Conservation (phyloP, 2,888 invertebrate species). For the Lepidocyrtoides sp. region DNA sequence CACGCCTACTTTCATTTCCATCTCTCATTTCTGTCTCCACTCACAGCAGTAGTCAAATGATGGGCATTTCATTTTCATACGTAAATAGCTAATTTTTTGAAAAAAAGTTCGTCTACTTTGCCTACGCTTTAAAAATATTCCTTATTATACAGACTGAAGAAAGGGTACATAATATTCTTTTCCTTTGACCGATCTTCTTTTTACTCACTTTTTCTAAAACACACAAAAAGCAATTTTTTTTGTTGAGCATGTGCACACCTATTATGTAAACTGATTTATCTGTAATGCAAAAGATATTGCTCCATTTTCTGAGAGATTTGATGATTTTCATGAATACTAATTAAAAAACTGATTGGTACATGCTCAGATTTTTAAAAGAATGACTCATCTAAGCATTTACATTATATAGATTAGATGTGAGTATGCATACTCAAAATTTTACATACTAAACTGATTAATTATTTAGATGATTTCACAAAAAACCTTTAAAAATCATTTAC, state of each 20-base stretch:
- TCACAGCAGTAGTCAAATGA: slow-evolving; percentile 81
- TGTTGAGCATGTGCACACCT: background rate
- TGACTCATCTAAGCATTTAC: no score
- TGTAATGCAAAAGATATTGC: no score
- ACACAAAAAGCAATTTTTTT: background rate
- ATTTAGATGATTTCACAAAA: no score
- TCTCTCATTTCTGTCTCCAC: slow-evolving; percentile 79
- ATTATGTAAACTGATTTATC: no score
- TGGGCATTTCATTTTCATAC: slow-evolving; percentile 80
- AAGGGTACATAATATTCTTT: slow-evolving; percentile 60
- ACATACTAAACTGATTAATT: no score
- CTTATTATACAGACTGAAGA: slow-evolving; percentile 33
- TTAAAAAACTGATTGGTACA: no score
- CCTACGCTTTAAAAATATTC: background rate
- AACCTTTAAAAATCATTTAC: no score
- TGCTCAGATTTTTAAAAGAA: no score
- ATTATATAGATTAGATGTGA: no score
- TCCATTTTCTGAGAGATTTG: no score
- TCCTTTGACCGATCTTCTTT: slow-evolving; percentile 41
- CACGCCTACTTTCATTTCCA: slow-evolving; percentile 81
- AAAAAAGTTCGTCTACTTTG: background rate
- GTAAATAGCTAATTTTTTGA: slow-evolving; percentile 57
- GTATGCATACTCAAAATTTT: no score
- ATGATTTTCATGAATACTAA: no score
- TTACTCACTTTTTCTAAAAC: slow-evolving; percentile 8